Base-by-base conservation (phyloP, 1,140 invertebrate species). In the Tribolium madens region DNA sequence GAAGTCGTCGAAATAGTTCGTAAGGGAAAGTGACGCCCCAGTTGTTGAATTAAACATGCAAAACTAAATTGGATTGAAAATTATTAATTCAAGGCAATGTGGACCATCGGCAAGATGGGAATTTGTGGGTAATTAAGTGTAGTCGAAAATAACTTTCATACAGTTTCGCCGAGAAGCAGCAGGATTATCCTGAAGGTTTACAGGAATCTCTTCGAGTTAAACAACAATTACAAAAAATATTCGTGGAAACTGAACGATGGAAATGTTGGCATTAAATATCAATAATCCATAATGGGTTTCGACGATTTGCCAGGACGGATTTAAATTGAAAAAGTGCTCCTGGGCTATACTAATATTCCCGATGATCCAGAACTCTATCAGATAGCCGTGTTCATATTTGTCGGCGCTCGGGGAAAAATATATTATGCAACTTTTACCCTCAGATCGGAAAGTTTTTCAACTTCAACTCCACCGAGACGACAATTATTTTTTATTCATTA, bases 401-500 rank as follows among this genome's bases (percentile, higher is more conserved):
- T 33, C 26, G 14, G 26, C 57, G 26, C 26, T 64, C 12, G 52
- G 21, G 57, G 57, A 64, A 64, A 64, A 64, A 64, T 64, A 64
- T 64, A 14, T 64, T 64, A 64, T 57, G 52, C 52, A 57, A 57
- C 52, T 33, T 57, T 64, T 64, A 33, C 57, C 57, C 57, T 64
- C 31, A 64, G 21, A 64, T 64, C 57, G 17, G 26, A 33, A 64
- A 64, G 57, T 31, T 64, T 64, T 64, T 64, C 57, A 33, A 64
- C 21, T 64, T 64, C 12, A 12, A 33, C 12, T 64, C 57, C 57
- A 13, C 57, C 21, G 57, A 36, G 57, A 64, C 21, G 57, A 64
- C 57, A 64, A 64, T 64, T 64, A 64, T 64, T 64, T 64, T 64
- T 64, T 64, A 31, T 64, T 64, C 26, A 64, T 64, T 64, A 64